phyloP scores from a whole-genome alignment of 2,113 vertebrate species.

The Erpornis zantholeuca region DNA sequence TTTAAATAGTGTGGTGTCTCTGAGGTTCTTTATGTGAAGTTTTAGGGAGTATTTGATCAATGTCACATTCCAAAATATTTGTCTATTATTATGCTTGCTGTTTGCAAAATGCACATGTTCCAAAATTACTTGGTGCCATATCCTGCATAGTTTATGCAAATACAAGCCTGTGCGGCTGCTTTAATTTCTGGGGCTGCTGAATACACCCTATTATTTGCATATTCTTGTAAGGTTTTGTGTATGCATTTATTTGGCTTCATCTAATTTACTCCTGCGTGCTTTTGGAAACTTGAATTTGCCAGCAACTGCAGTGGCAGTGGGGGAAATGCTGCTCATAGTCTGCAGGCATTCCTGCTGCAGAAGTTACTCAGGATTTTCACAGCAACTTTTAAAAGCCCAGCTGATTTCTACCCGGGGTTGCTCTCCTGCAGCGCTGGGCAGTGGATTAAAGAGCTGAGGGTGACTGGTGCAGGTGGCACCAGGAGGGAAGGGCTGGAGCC shows the following conservation, averaged over 20 bases:
- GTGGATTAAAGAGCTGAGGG: neutral
- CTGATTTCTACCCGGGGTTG: neutral
- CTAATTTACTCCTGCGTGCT: slow-evolving; percentile 27
- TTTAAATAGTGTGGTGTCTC: neutral
- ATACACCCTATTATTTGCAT: slow-evolving; percentile 48
- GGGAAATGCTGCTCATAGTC: neutral
- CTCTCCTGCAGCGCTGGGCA: neutral
- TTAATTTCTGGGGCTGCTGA: slow-evolving; percentile 6
- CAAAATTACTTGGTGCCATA: neutral
- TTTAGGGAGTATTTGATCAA: neutral
- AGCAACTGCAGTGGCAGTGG: neutral
- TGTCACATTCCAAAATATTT: neutral
- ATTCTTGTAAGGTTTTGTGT: neutral
- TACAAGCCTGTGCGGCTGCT: neutral
- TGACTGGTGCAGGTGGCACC: neutral
- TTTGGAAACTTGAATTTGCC: slow-evolving; percentile 47
- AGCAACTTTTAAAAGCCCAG: slow-evolving; percentile 7
- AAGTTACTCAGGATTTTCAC: neutral
- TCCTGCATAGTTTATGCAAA: slow-evolving; percentile 41
- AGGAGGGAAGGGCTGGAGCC: neutral
- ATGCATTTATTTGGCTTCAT: slow-evolving; percentile 30
- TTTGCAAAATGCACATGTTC: neutral
- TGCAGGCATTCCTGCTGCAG: slow-evolving; percentile 1
- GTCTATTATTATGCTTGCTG: neutral
- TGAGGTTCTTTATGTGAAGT: neutral